Evolutionary conservation across 2,888 invertebrate species (phyloP).

Genomic region (Drosophila mimetica): DNA sequence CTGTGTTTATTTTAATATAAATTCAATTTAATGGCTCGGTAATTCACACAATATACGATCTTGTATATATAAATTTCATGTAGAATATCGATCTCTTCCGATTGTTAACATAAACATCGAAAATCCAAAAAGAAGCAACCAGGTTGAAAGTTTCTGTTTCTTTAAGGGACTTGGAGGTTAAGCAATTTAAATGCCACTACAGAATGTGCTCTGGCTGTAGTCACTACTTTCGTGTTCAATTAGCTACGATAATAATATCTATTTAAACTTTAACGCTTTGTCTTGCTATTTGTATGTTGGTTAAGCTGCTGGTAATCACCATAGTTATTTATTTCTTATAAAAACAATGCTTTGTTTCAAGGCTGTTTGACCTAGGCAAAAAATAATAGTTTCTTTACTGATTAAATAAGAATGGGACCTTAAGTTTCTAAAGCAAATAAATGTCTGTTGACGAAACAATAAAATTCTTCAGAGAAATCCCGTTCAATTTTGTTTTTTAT

Average conservation of each 20-base stretch:
- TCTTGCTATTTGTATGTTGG: constrained; percentile 63
- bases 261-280: constrained; percentile 70
- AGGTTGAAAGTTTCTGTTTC: constrained; percentile 19
- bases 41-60: constrained; percentile 78
- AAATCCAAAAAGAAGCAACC: constrained; percentile 58
- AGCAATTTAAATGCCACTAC: constrained; percentile 38
- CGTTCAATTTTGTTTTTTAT: too few species aligned
- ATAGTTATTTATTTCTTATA: constrained; percentile 44
- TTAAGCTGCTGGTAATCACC: constrained; percentile 72
- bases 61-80: constrained; percentile 59
- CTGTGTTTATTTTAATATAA: constrained; percentile 72
- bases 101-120: constrained; percentile 52
- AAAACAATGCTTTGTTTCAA: constrained; percentile 28
- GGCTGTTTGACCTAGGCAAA: constrained; percentile 52
- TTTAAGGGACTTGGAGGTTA: constrained; percentile 16
- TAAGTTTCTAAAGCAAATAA: not conserved
- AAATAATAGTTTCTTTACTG: constrained; percentile 12
- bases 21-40: constrained; percentile 84
- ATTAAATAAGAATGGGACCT: not conserved
- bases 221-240: constrained; percentile 63
- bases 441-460: too few species aligned
- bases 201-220: constrained; percentile 51
- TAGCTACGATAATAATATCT: constrained; percentile 68
- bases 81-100: constrained; percentile 47
- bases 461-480: too few species aligned